Evolutionary conservation across 1,140 invertebrate species (phyloP).

Genomic region (Neotoxoptera formosana): DNA sequence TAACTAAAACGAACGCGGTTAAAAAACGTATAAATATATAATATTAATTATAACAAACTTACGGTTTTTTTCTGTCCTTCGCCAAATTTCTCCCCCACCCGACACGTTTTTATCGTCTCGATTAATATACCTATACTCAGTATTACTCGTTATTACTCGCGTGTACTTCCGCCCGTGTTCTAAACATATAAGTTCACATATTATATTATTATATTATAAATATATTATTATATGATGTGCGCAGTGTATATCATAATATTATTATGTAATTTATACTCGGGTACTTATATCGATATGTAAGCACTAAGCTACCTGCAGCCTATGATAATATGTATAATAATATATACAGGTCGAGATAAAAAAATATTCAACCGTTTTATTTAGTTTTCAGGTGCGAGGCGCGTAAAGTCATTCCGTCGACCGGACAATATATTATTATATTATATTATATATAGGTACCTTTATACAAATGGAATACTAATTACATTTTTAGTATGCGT

Average conservation of each 20-base stretch:
- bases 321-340: neutral
- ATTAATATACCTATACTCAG: neutral
- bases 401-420: neutral
- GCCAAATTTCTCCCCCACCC: neutral
- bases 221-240: too few species aligned
- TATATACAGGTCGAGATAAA: neutral
- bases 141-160: neutral
- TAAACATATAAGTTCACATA: neutral
- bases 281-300: neutral
- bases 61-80: neutral
- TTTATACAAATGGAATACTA: conserved; percentile 2
- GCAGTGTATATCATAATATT: neutral
- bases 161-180: neutral
- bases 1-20: neutral
- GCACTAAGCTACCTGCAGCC: neutral
- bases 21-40: neutral
- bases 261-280: neutral
- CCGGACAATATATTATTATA: neutral
- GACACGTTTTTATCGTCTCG: neutral
- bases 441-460: too few species aligned
- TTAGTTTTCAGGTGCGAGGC: neutral
- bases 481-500: conserved; percentile 25
- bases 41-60: neutral
- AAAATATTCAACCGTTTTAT: neutral
- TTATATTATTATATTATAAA: too few species aligned